A percentile compares a stretch with the other conserved stretches of the same genome.
Evolutionary conservation across 1,140 invertebrate species (phyloP).

Genomic region (Habropoda laboriosa): DNA sequence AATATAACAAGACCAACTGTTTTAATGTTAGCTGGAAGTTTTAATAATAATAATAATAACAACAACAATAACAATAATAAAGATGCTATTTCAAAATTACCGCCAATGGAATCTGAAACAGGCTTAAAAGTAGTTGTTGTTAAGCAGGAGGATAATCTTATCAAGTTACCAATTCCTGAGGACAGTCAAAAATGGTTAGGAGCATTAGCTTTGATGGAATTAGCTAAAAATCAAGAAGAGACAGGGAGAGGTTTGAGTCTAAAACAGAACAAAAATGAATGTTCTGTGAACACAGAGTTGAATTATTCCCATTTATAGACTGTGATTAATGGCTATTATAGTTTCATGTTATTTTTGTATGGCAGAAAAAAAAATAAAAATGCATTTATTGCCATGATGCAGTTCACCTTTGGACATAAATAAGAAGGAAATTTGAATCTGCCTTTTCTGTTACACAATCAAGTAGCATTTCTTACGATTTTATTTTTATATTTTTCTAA

Average conservation of each 20-base stretch:
- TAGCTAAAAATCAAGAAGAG: slow-evolving; percentile 80
- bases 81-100: slow-evolving; percentile 57
- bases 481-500: not conserved
- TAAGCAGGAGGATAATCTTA: slow-evolving; percentile 70
- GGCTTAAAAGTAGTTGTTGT: slow-evolving; percentile 69
- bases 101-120: slow-evolving; percentile 10
- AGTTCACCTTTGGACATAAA: slow-evolving; percentile 7
- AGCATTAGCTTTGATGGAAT: slow-evolving; percentile 86
- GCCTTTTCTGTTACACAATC: slow-evolving; percentile 30
- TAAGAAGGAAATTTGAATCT: slow-evolving; percentile 13
- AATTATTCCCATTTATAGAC: slow-evolving; percentile 76
- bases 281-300: slow-evolving; percentile 49
- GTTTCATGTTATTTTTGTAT: slow-evolving; percentile 56
- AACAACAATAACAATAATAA: slow-evolving; percentile 70
- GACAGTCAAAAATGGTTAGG: slow-evolving; percentile 84
- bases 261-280: slow-evolving; percentile 56
- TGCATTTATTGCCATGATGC: slow-evolving; percentile 12
- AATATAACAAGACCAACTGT: slow-evolving; percentile 83
- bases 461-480: slow-evolving; percentile 19
- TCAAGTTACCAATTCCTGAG: slow-evolving; percentile 72
- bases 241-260: slow-evolving; percentile 59
- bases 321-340: slow-evolving; percentile 73
- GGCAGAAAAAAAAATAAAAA: slow-evolving; percentile 33
- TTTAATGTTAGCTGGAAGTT: slow-evolving; percentile 80
- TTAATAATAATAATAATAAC: slow-evolving; percentile 66